phyloP scores from a whole-genome alignment of 2,888 invertebrate genomes.

The Hyposoter didymator region DNA sequence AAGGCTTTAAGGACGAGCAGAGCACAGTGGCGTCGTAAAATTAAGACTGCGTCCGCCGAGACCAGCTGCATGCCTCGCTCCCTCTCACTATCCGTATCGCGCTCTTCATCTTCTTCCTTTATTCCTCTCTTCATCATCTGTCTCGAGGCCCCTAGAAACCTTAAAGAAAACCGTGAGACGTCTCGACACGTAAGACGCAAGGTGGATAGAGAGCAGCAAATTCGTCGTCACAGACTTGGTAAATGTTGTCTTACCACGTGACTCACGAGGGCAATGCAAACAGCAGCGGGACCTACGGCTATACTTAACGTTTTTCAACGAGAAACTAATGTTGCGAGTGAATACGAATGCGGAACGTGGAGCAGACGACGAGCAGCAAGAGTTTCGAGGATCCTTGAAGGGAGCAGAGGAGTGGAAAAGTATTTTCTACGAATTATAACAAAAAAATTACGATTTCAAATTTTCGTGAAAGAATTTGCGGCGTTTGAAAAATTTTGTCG shows the following conservation, averaged over 20 bases:
- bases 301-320: conserved; percentile 73
- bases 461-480: neutral
- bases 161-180: conserved; percentile 67
- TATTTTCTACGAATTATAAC: too few relatives aligned
- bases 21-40: conserved; percentile 36
- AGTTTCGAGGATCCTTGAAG: conserved; percentile 10
- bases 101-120: conserved; percentile 19
- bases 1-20: conserved; percentile 36
- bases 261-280: conserved; percentile 72
- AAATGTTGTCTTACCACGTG: conserved; percentile 75
- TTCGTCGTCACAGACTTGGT: conserved; percentile 67
- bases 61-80: neutral
- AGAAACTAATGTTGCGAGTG: conserved; percentile 33
- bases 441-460: too few relatives aligned
- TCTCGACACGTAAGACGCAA: conserved; percentile 39
- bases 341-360: conserved; percentile 31
- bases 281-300: conserved; percentile 70
- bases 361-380: neutral
- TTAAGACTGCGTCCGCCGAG: conserved; percentile 56
- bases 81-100: neutral
- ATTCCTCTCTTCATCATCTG: conserved; percentile 2
- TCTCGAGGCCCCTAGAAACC: conserved; percentile 63
- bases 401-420: neutral
- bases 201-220: conserved; percentile 32
- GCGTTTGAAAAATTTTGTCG: neutral